Conservation (phyloP, 1,140 invertebrate genomes). For the Adoxophyes honmai region DNA sequence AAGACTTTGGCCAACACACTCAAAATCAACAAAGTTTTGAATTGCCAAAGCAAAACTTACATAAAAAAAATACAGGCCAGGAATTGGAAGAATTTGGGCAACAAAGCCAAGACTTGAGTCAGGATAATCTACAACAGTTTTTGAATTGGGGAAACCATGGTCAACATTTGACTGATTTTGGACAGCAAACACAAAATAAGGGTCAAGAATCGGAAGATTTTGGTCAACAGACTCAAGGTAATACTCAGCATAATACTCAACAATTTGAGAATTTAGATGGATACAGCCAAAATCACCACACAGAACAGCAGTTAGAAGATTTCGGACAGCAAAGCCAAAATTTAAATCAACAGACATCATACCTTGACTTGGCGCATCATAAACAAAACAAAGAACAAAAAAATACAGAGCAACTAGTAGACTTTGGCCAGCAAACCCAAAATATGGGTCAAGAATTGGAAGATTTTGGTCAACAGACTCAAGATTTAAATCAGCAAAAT, state of each 20-base stretch:
- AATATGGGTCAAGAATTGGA: slow-evolving; percentile 16
- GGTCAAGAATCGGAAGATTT: slow-evolving; percentile 19
- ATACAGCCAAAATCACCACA: slow-evolving; percentile 25
- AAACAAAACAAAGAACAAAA: slow-evolving; percentile 24
- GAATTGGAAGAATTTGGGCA: slow-evolving; percentile 26
- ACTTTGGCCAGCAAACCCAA: slow-evolving; percentile 26
- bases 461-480: slow-evolving; percentile 24
- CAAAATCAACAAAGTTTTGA: slow-evolving; percentile 9
- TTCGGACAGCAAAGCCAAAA: slow-evolving; percentile 24
- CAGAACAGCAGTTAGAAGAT: slow-evolving; percentile 17
- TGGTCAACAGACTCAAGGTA: slow-evolving; percentile 21
- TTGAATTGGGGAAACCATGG: slow-evolving; percentile 31
- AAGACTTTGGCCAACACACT: slow-evolving; percentile 24
- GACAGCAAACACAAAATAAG: slow-evolving; percentile 24
- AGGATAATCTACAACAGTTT: slow-evolving; percentile 21
- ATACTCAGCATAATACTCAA: slow-evolving; percentile 11
- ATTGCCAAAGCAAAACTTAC: slow-evolving; percentile 18
- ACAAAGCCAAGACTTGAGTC: slow-evolving; percentile 21
- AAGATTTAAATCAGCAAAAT: slow-evolving; percentile 16
- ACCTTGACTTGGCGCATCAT: slow-evolving; percentile 21
- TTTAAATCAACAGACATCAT: slow-evolving; percentile 15
- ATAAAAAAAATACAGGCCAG: slow-evolving; percentile 28
- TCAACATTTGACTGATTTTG: slow-evolving; percentile 18
- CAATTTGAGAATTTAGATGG: slow-evolving; percentile 23
- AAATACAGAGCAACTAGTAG: slow-evolving; percentile 25